phyloP scores from a whole-genome alignment of 2,888 invertebrate genomes.

The Prenolepis imparis region DNA sequence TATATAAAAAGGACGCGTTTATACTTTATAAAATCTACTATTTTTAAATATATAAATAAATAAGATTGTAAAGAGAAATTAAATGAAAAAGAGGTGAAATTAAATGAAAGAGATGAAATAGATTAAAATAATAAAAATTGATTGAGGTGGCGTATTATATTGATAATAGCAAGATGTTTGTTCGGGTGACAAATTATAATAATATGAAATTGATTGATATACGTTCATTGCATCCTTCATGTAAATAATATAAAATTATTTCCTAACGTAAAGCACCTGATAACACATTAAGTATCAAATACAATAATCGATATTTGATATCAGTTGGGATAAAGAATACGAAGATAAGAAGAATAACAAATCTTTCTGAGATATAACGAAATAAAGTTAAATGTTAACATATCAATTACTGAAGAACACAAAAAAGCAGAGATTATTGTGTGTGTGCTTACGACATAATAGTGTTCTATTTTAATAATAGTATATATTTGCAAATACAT shows the following conservation, averaged over 20 bases:
- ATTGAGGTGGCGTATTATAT: neutral
- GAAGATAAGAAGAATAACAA: too few species aligned
- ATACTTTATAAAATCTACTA: neutral
- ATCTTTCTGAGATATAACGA: neutral
- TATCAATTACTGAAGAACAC: neutral
- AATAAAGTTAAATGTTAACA: neutral
- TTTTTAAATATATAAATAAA: neutral
- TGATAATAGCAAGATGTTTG: neutral
- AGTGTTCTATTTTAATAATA: neutral
- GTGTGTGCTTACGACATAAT: neutral
- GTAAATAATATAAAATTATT: neutral
- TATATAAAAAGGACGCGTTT: neutral
- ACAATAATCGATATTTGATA: neutral
- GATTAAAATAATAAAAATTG: neutral
- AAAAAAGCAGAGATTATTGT: neutral
- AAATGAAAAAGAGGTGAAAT: neutral
- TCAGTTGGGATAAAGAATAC: neutral
- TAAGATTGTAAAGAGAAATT: neutral
- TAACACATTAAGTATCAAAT: constrained; percentile 15
- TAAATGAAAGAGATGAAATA: neutral
- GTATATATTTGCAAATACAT: neutral
- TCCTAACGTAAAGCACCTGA: neutral
- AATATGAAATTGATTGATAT: neutral
- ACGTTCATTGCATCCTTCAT: neutral
- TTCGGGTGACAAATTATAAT: neutral